Base-by-base conservation (phyloP, 2,888 invertebrate genomes). In the Luperina testacea region DNA sequence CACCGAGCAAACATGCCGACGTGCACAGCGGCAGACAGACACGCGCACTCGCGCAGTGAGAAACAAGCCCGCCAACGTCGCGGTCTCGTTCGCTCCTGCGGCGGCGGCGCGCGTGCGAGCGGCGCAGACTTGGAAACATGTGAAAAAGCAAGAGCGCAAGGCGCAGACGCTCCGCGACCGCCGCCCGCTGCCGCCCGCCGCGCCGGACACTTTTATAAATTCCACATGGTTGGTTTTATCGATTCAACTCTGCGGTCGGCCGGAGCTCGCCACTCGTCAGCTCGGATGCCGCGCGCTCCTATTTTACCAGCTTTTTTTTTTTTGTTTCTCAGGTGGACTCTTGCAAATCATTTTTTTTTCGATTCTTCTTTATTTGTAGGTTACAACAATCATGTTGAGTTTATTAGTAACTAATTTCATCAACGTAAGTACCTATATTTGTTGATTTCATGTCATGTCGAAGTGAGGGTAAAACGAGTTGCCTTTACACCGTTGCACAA, bases 1-100 rank as follows among this genome's bases (percentile, higher is more conserved):
- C 94, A 91, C 91, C 90, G 85, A 78, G 86, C 94, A 89, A 87
- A 94, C 95, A 93, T 92, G 94, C 70, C 90, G 91, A 82, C 95
- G 95, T 95, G 95, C 96, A 96, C 87, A 85, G 83, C 92, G 92
- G 92, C 96, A 96, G 90, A 95, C 96, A 96, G 90, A 94, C 96
- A 93, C 95, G 96, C 95, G 95, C 95, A 95, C 96, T 93, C 95
- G 96, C 95, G 95, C 95, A 95, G 92, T 89, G 91, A 82, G 92
- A 94, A 93, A 93, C 95, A 92, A 92, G 93, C 94, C 89, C 86
- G 91, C 94, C 91, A 87, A 90, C 89, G 67, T 82, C 80, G 79
- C 88, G 86, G 89, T 94, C 95, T 85, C 94, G 87, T 93, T 95
- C 94, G 73, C 90, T 42, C 90, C 64, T 85, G 70, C 72, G 51